Evolutionary conservation across 2,888 invertebrate species (phyloP).

Genomic region (Furcula furcula): DNA sequence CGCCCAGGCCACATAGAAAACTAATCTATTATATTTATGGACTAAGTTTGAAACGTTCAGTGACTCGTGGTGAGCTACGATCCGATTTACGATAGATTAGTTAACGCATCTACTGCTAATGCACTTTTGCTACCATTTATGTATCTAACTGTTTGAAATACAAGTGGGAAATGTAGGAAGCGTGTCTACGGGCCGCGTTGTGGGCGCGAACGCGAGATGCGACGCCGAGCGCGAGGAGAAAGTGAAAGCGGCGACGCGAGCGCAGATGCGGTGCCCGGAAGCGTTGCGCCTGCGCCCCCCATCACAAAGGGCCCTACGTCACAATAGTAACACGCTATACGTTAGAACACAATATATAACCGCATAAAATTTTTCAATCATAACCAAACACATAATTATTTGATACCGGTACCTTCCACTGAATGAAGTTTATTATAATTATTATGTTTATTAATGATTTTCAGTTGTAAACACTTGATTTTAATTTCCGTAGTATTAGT

Average conservation of each 20-base stretch:
- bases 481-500: too few species aligned
- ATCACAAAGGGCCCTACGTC: slow-evolving; percentile 59
- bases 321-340: slow-evolving; percentile 13
- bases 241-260: slow-evolving; percentile 72
- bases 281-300: slow-evolving; percentile 54
- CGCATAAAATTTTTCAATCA: not conserved
- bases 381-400: not conserved
- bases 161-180: slow-evolving; percentile 62
- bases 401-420: not conserved
- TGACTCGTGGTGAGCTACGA: slow-evolving; percentile 9
- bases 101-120: slow-evolving; percentile 7
- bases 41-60: slow-evolving; percentile 27
- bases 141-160: slow-evolving; percentile 56
- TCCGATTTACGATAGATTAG: slow-evolving; percentile 12
- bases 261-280: slow-evolving; percentile 78
- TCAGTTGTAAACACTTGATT: not conserved
- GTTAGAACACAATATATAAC: not conserved
- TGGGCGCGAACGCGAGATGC: slow-evolving; percentile 60
- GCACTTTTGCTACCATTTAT: slow-evolving; percentile 16
- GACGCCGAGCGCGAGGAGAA: slow-evolving; percentile 64
- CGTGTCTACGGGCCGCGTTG: slow-evolving; percentile 46
- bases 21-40: slow-evolving; percentile 48
- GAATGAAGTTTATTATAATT: not conserved
- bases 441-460: not conserved
- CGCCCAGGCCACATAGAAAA: slow-evolving; percentile 49